Conservation (phyloP, 1,140 invertebrate species). For the Trichoplusia ni region DNA sequence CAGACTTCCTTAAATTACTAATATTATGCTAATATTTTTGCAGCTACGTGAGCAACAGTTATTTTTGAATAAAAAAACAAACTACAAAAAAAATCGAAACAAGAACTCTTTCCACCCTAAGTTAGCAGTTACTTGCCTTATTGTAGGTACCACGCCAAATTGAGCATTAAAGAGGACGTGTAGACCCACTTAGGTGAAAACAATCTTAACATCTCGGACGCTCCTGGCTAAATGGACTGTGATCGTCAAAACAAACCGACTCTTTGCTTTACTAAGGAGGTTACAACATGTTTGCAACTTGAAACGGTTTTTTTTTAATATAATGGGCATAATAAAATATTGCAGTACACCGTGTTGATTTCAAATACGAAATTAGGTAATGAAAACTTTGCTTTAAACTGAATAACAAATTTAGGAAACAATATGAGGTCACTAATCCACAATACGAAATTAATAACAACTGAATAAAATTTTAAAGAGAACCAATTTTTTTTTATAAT, state of each 20-base stretch:
- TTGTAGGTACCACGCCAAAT: constrained; percentile 33
- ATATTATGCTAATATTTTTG: neutral
- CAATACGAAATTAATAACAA: too few species aligned
- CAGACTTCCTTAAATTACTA: too few species aligned
- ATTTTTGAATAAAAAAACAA: neutral
- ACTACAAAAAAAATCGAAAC: neutral
- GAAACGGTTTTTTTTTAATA: neutral
- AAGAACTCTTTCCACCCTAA: constrained; percentile 18
- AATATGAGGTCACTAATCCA: too few species aligned
- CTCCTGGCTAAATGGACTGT: neutral
- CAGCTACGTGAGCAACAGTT: neutral
- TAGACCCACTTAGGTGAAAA: constrained; percentile 26
- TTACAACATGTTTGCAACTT: too few species aligned
- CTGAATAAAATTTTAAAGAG: too few species aligned
- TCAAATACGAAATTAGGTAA: too few species aligned
- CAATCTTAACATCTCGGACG: constrained; percentile 19
- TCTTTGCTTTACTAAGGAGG: too few species aligned
- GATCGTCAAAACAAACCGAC: neutral
- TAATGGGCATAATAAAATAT: too few species aligned
- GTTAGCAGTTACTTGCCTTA: neutral
- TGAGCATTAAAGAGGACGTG: constrained; percentile 42
- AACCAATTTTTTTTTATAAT: too few species aligned
- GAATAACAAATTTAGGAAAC: too few species aligned
- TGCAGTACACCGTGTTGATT: too few species aligned
- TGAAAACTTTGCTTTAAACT: too few species aligned